These are phyloP conservation scores for Phyllotreta striolata DNA, from an alignment of 2,888 invertebrate genomes.

Conservation along the genomic window DNA sequence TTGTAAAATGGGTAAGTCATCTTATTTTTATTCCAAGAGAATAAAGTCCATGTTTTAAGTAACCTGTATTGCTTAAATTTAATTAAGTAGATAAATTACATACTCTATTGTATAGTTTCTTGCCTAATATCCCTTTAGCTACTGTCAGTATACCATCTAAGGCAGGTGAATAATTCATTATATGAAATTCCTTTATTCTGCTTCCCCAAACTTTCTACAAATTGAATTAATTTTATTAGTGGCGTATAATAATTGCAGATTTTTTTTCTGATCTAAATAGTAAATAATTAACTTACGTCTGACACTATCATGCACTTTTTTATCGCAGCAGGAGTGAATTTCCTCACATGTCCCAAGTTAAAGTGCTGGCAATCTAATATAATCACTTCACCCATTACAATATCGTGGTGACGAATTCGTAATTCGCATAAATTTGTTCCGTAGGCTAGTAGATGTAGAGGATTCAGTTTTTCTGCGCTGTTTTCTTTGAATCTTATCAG, in stretches of 20 bases:
- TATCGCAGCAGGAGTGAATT: conserved; percentile 24
- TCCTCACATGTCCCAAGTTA: conserved; percentile 8
- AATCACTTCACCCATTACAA: conserved; percentile 25
- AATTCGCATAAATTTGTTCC: conserved; percentile 27
- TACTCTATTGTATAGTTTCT: conserved; percentile 28
- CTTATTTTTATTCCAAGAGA: too few species aligned
- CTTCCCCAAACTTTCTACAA: conserved; percentile 27
- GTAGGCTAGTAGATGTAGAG: conserved; percentile 6
- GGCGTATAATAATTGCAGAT: background rate
- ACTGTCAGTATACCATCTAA: conserved; percentile 16
- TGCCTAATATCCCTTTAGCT: conserved; percentile 19
- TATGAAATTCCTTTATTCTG: conserved; percentile 22
- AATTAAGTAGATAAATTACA: conserved; percentile 9
- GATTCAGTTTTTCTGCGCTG: conserved; percentile 15
- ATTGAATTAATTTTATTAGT: conserved; percentile 1
- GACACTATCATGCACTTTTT: conserved; percentile 14
- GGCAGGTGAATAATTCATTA: conserved; percentile 9
- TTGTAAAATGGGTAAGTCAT: too few species aligned
- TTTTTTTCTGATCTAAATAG: too few species aligned
- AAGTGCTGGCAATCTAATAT: conserved; percentile 26
- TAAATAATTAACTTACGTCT: conserved; percentile 18
- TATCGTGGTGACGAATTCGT: conserved; percentile 24
- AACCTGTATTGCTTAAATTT: too few species aligned
- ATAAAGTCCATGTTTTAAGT: too few species aligned
- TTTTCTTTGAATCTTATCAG: conserved; percentile 7